Conservation (phyloP, 2,888 invertebrate genomes). For the Callimorpha dominula region DNA sequence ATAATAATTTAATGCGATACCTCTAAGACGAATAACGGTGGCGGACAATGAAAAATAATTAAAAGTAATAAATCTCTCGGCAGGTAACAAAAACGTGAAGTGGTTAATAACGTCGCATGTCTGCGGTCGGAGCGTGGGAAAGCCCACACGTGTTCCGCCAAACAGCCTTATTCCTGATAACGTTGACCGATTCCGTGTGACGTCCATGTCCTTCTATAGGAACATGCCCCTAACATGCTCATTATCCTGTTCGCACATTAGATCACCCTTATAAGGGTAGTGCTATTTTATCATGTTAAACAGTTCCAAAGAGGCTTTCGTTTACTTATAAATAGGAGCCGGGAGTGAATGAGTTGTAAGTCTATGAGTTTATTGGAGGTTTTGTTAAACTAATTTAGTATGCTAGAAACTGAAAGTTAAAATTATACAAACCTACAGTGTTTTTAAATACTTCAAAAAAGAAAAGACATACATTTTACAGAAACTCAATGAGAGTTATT, state of each 20-base stretch:
- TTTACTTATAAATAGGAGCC: background rate
- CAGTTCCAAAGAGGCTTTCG: background rate
- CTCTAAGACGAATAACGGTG: constrained; percentile 75
- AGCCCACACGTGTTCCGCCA: constrained; percentile 58
- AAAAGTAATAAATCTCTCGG: constrained; percentile 86
- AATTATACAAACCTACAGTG: background rate
- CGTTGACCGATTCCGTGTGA: constrained; percentile 41
- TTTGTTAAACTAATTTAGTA: background rate
- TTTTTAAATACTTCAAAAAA: background rate
- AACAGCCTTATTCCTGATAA: constrained; percentile 57
- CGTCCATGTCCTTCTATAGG: constrained; percentile 3
- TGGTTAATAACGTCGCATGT: constrained; percentile 85
- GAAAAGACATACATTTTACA: background rate
- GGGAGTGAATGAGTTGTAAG: background rate
- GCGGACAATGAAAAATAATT: constrained; percentile 86
- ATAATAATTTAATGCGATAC: constrained; percentile 79
- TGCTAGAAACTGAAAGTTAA: background rate
- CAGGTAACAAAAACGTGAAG: constrained; percentile 85
- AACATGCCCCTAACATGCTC: constrained; percentile 10
- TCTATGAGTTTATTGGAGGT: background rate
- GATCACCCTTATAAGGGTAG: constrained; percentile 4
- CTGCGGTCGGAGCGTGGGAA: constrained; percentile 78
- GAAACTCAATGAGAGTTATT: background rate
- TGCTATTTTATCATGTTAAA: no score
- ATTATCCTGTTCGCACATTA: constrained; percentile 14